Evolutionary conservation across 2,113 vertebrate species (phyloP).

Genomic region (Ictidomys tridecemlineatus): DNA sequence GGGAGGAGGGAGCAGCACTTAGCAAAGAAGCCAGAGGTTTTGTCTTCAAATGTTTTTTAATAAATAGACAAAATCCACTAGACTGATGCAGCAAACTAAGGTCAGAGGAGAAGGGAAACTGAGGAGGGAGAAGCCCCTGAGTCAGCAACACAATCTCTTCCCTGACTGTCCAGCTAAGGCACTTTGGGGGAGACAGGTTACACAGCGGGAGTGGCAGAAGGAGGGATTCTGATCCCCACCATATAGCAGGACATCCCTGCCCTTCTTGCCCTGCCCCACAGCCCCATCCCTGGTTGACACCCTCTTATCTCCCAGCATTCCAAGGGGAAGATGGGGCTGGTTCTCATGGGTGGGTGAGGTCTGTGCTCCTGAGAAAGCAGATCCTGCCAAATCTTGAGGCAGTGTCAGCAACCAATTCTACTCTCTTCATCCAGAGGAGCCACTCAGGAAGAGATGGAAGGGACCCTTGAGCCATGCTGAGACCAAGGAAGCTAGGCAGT

Average conservation of each 20-base stretch:
- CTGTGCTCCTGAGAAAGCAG: conserved; percentile 42
- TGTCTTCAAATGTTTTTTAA: conserved; percentile 63
- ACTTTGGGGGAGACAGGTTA: conserved; percentile 61
- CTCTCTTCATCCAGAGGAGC: background rate
- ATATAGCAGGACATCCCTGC: background rate
- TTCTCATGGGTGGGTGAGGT: background rate
- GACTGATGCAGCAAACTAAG: conserved; percentile 51
- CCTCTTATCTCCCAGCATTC: conserved; percentile 31
- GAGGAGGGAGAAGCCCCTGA: conserved; percentile 66
- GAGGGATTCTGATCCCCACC: background rate
- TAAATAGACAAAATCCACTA: conserved; percentile 80
- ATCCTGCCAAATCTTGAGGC: background rate
- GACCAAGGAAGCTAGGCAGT: conserved; percentile 49
- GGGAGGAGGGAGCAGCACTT: background rate
- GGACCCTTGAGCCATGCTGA: background rate
- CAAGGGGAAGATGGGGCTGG: background rate
- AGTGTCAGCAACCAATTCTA: background rate
- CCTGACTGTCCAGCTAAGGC: conserved; percentile 70
- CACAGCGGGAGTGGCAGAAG: background rate
- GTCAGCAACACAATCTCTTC: conserved; percentile 42
- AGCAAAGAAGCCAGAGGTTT: conserved; percentile 53
- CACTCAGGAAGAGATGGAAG: conserved; percentile 6
- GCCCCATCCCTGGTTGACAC: background rate
- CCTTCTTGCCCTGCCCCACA: background rate
- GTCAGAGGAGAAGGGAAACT: conserved; percentile 14